Conservation (phyloP, 2,113 vertebrate genomes). For the Paramisgurnus dabryanus region DNA sequence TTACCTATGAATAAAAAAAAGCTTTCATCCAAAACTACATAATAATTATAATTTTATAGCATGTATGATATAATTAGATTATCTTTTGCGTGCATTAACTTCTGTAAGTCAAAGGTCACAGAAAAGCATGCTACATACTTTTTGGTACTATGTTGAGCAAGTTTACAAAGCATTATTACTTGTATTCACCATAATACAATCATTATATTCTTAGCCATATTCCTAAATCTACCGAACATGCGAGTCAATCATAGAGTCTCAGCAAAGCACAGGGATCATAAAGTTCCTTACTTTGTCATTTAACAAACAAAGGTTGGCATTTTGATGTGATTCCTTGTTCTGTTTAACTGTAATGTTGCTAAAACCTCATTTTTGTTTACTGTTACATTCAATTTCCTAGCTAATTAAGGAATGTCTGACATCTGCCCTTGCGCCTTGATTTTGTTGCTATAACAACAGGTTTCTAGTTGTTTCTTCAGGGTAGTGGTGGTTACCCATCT, state of each 20-base stretch:
- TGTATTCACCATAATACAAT: not conserved
- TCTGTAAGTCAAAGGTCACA: too few species aligned
- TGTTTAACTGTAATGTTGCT: not conserved
- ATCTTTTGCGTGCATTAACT: too few species aligned
- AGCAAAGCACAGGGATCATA: not conserved
- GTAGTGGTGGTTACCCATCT: not conserved
- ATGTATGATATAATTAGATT: too few species aligned
- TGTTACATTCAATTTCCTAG: not conserved
- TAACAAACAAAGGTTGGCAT: not conserved
- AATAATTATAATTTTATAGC: too few species aligned
- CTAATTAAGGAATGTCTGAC: not conserved
- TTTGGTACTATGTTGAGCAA: too few species aligned
- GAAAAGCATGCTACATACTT: too few species aligned
- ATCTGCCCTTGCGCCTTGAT: not conserved
- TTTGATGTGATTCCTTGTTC: too few species aligned
- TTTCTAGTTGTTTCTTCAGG: constrained; percentile 7
- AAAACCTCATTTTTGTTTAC: not conserved
- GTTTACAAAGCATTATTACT: not conserved
- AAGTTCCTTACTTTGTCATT: not conserved
- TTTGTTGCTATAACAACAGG: constrained; percentile 9
- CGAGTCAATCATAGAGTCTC: not conserved
- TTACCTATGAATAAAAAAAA: too few species aligned
- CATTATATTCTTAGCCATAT: not conserved
- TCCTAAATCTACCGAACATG: not conserved
- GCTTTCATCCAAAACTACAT: too few species aligned